Percentiles rank a stretch among this genome's conserved stretches.
phyloP scores from a whole-genome alignment of 2,888 invertebrate genomes.

The Celastrina argiolus region DNA sequence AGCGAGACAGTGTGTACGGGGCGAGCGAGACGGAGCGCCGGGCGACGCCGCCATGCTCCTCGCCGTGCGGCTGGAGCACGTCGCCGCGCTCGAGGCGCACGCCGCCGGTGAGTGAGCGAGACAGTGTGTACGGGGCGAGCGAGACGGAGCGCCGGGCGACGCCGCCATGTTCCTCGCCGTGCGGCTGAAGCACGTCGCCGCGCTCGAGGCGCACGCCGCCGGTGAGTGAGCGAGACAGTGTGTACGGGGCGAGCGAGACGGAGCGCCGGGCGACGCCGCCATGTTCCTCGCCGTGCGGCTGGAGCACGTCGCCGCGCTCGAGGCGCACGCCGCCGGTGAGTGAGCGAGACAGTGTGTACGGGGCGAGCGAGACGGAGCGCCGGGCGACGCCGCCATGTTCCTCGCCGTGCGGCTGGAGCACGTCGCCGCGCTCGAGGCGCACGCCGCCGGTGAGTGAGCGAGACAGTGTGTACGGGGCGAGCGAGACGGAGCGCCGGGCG shows the following conservation, averaged over 20 bases:
- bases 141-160: not conserved
- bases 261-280: no score
- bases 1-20: not conserved
- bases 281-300: no score
- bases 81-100: conserved; percentile 83
- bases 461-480: not conserved
- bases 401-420: no score
- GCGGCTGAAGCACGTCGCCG: no score
- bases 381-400: no score
- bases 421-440: no score
- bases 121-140: not conserved
- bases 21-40: conserved; percentile 45
- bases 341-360: not conserved
- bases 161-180: no score
- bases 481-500: not conserved
- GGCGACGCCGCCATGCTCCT: conserved; percentile 83
- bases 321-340: not conserved
- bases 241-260: not conserved
- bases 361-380: not conserved
- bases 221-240: not conserved
- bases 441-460: not conserved
- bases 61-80: conserved; percentile 84
- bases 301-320: no score
- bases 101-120: conserved; percentile 69
- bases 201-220: no score